Base-by-base conservation (phyloP, 2,797 vertebrate species). In the Presbytis comata region DNA sequence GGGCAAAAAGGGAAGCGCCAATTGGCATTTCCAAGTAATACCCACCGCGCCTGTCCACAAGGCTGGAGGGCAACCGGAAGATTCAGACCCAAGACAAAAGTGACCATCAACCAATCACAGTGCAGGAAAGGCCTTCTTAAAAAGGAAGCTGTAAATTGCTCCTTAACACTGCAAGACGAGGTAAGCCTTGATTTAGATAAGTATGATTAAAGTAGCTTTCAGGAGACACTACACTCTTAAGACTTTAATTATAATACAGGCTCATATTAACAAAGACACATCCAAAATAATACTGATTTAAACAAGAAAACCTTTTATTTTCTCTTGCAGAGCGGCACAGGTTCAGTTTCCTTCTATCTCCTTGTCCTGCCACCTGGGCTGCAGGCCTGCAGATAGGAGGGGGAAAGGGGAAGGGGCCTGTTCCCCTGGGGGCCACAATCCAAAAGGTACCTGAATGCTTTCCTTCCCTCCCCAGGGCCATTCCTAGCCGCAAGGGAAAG, bases 381-480 rank as follows among this genome's bases (percentile, higher is more conserved):
- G 16, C 46, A 3, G 2, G 39, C 26, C 33, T 11, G 14, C 26
- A 24, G 9, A 16, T 1, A 0, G 4, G 19, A 30, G 33, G 28
- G 28, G n/a, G 28, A 19, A 7, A 33, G 22, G 1, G 11, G 82
- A 17, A 84, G 57, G 72, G 6, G 6, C 9, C 33, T 0, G 11
- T 4, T 39, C 72, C 17, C 79, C 5, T 1, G 0, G 48, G 55
- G 1, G 30, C 39, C 41, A 55, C 44, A 12, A 30, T 26, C 6
- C 8, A 0, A 8, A 44, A 19, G 57, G 0, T 2, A 4, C 33
- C 6, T 2, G 22, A 30, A 21, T 1, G 44, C 44, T 36, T 39
- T 33, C 59, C 59, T 8, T 30, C 33, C 5, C 8, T 8, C 24
- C 72, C 41, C 50, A 0, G 3, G 74, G 8, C 50, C 41, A 17